Evolutionary conservation across 2,888 invertebrate species (phyloP).

Genomic region (Pterobdella sp.): DNA sequence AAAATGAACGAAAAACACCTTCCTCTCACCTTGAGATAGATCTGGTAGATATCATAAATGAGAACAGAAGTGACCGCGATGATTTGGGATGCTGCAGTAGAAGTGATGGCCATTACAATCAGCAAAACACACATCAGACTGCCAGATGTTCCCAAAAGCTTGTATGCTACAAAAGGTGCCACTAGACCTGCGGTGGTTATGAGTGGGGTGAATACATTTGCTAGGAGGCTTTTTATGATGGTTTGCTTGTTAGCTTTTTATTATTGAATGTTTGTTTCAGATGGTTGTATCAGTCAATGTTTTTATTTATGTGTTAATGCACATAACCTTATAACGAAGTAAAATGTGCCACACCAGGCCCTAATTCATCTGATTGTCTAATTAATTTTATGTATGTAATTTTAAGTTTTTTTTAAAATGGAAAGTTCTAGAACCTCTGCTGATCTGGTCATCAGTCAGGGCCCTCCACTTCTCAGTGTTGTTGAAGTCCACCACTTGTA

Average conservation of each 20-base stretch:
- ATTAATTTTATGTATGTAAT: slow-evolving; percentile 2
- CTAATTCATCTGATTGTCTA: too few relatives aligned
- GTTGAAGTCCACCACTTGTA: slow-evolving; percentile 20
- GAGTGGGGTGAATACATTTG: background rate
- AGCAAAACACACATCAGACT: slow-evolving; percentile 46
- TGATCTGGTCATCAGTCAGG: slow-evolving; percentile 15
- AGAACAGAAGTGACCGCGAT: slow-evolving; percentile 50
- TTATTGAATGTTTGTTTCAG: background rate
- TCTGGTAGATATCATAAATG: slow-evolving; percentile 48
- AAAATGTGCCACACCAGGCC: too few relatives aligned
- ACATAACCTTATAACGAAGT: too few relatives aligned
- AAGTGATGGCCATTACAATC: slow-evolving; percentile 50
- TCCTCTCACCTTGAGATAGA: slow-evolving; percentile 40
- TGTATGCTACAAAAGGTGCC: slow-evolving; percentile 47
- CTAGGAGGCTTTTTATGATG: too few relatives aligned
- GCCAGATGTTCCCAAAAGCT: slow-evolving; percentile 45
- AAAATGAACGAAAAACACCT: too few relatives aligned
- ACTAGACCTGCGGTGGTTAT: slow-evolving; percentile 45
- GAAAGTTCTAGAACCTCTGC: slow-evolving; percentile 18
- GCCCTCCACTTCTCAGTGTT: slow-evolving; percentile 22
- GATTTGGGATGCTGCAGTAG: slow-evolving; percentile 50
- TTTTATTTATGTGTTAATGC: background rate
- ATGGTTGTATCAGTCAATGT: background rate
- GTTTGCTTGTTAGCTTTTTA: too few relatives aligned
- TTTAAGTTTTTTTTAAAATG: background rate